phyloP scores from a whole-genome alignment of 64 coral and sea anemone genomes.

The Montipora sp. region DNA sequence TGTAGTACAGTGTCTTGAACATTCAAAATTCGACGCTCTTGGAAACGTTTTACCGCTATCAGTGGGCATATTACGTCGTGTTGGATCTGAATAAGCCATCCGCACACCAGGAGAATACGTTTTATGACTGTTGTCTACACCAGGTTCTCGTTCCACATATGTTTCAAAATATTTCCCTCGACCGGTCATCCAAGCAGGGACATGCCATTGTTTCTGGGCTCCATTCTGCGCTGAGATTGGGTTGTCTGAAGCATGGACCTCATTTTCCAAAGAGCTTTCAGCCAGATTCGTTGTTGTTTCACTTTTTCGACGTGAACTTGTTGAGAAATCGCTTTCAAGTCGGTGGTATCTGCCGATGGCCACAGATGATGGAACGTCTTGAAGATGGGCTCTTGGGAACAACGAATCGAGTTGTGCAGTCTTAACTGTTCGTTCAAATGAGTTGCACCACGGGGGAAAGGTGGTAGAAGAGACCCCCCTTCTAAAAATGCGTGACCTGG shows the following conservation, averaged over 20 bases:
- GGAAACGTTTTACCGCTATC: too few species aligned
- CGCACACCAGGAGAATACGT: not conserved
- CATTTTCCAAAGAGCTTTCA: not conserved
- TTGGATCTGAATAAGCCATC: not conserved
- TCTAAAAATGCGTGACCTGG: not conserved
- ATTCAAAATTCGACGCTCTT: not conserved
- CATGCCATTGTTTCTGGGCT: not conserved
- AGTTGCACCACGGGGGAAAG: not conserved
- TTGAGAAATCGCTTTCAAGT: not conserved
- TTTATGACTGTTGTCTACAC: not conserved
- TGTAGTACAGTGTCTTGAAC: not conserved
- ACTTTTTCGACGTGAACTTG: not conserved
- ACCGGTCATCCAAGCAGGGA: not conserved
- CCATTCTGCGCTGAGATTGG: not conserved
- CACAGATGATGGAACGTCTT: not conserved
- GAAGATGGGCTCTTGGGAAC: not conserved
- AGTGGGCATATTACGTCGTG: not conserved
- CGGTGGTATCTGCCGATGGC: not conserved
- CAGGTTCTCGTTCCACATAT: not conserved
- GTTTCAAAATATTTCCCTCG: not conserved
- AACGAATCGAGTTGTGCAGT: not conserved
- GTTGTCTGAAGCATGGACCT: not conserved
- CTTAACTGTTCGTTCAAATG: not conserved
- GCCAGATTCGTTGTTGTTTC: not conserved
- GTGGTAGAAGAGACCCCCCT: not conserved